phyloP scores from a whole-genome alignment of 2,888 invertebrate species.

The Homarus gammarus region DNA sequence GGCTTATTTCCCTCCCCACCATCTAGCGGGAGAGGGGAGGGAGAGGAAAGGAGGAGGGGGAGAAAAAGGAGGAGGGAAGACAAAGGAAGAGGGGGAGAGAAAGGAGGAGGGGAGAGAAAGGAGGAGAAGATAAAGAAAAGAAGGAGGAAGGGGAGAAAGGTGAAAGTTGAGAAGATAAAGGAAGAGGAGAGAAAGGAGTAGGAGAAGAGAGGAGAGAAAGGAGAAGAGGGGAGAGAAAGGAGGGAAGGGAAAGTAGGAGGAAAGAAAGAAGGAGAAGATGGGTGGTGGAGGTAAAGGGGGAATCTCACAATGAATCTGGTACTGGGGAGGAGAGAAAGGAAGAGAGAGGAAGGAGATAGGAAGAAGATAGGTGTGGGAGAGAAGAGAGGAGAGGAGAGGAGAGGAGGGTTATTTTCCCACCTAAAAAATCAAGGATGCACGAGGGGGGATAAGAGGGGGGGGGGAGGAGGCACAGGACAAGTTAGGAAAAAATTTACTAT shows the following conservation, averaged over 20 bases:
- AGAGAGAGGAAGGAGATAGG: not conserved
- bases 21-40: not conserved
- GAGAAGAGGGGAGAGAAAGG: too few species aligned
- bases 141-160: not conserved
- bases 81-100: not conserved
- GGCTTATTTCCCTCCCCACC: not conserved
- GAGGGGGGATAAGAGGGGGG: not conserved
- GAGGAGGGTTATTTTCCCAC: too few species aligned
- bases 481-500: not conserved
- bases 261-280: not conserved
- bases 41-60: slow-evolving; percentile 11
- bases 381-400: not conserved
- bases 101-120: not conserved
- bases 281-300: not conserved
- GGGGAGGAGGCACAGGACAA: not conserved
- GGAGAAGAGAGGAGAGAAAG: not conserved
- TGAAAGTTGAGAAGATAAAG: not conserved
- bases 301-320: too few species aligned
- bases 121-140: too few species aligned
- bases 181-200: not conserved
- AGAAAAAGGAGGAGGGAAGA: not conserved
- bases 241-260: not conserved
- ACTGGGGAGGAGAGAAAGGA: not conserved
- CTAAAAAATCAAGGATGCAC: too few species aligned
- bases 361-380: not conserved